phyloP scores from a whole-genome alignment of 2,888 invertebrate species.

The Minunthozetes semirufus region DNA sequence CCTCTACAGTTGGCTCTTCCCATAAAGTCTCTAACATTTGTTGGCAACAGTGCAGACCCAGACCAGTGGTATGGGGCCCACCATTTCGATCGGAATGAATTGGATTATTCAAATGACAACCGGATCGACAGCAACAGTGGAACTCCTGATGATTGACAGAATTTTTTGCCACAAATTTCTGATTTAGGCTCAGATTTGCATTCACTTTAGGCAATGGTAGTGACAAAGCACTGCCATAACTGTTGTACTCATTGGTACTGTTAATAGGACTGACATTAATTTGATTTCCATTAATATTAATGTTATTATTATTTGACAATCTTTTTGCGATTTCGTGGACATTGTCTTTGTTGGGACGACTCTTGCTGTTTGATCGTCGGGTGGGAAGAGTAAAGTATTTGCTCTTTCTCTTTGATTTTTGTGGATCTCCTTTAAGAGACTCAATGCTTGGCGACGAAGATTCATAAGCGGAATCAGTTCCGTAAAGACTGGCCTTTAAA shows the following conservation, averaged over 20 bases:
- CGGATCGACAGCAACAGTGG: conserved; percentile 33
- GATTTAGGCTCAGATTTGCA: neutral
- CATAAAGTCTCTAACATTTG: conserved; percentile 33
- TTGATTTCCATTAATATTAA: neutral
- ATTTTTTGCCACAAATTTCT: neutral
- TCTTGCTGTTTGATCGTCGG: neutral
- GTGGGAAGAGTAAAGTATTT: conserved; percentile 18
- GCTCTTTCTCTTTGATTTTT: conserved; percentile 20
- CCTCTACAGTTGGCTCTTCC: conserved; percentile 32
- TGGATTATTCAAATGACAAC: conserved; percentile 30
- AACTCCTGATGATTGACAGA: conserved; percentile 4
- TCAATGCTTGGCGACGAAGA: conserved; percentile 13
- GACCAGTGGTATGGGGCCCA: neutral
- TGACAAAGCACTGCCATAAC: neutral
- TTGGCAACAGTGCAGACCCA: conserved; percentile 29
- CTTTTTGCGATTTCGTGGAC: conserved; percentile 9
- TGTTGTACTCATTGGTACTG: neutral
- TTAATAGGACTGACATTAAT: neutral
- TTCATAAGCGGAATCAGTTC: conserved; percentile 13
- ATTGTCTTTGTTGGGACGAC: neutral
- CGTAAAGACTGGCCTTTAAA: neutral
- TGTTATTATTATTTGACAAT: neutral
- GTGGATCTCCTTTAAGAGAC: neutral
- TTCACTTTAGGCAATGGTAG: neutral
- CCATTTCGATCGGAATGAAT: neutral